phyloP scores from a whole-genome alignment of 2,113 vertebrate species.

The Phrynosoma blainvillii region DNA sequence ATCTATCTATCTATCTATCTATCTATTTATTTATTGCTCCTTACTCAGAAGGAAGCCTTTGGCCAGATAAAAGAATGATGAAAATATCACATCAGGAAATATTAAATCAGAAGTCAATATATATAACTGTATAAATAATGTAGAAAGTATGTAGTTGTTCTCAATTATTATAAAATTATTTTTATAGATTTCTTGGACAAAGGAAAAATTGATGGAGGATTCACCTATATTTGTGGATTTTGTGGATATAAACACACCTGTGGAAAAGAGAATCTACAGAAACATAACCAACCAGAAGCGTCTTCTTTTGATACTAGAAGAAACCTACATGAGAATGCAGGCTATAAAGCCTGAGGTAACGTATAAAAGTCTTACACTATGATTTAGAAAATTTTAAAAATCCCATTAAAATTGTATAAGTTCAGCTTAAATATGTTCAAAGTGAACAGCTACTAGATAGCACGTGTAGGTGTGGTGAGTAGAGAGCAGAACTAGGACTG shows the following conservation, averaged over 20 bases:
- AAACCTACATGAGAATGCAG: slow-evolving; percentile 59
- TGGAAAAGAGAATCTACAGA: slow-evolving; percentile 60
- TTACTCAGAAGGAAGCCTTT: no score
- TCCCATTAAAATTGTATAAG: not conserved
- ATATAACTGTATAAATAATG: not conserved
- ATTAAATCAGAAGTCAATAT: not conserved
- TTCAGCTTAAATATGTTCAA: not conserved
- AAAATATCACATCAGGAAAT: not conserved
- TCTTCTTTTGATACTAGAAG: slow-evolving; percentile 57
- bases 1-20: no score
- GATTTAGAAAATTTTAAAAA: not conserved
- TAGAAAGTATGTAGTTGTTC: not conserved
- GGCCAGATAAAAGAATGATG: not conserved
- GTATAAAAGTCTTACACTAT: not conserved
- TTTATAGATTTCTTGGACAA: slow-evolving; percentile 63
- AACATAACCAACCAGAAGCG: slow-evolving; percentile 53
- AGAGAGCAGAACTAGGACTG: not conserved
- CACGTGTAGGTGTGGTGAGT: not conserved
- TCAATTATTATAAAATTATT: slow-evolving; percentile 3
- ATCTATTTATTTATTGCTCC: no score
- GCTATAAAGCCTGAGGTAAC: slow-evolving; percentile 50
- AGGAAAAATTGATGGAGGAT: slow-evolving; percentile 62
- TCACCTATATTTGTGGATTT: slow-evolving; percentile 71
- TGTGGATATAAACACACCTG: slow-evolving; percentile 60
- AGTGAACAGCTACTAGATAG: not conserved